Percentiles rank a stretch among this genome's conserved stretches.
phyloP scores from a whole-genome alignment of 2,113 vertebrate species.

The Lipophrys pholis region DNA sequence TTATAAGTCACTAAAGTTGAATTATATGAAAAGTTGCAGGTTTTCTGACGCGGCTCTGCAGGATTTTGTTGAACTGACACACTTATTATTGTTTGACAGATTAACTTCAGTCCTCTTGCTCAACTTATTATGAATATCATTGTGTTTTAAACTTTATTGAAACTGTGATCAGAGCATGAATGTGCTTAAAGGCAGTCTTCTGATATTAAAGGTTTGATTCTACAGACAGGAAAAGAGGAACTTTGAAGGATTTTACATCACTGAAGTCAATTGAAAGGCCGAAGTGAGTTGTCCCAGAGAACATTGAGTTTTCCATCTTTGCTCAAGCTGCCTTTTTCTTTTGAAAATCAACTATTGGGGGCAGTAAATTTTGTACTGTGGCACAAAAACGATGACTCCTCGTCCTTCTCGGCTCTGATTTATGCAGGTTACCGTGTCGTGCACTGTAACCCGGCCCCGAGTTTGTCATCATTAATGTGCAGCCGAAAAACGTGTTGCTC shows the following conservation, averaged over 20 bases:
- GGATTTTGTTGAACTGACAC: too few relatives aligned
- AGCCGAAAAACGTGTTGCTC: conserved; percentile 62
- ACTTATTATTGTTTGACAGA: too few relatives aligned
- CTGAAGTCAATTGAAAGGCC: background rate
- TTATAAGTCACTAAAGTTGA: too few relatives aligned
- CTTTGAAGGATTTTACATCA: background rate
- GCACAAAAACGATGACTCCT: background rate
- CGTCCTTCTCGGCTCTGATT: background rate
- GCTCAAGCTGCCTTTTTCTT: background rate
- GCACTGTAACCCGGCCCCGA: conserved; percentile 41
- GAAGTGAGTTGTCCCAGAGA: background rate
- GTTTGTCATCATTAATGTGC: conserved; percentile 77
- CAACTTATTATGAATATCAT: too few relatives aligned
- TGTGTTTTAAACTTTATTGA: too few relatives aligned
- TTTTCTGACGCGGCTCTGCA: too few relatives aligned
- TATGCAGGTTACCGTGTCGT: conserved; percentile 47
- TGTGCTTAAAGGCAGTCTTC: too few relatives aligned
- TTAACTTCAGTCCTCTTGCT: too few relatives aligned
- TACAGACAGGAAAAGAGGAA: background rate
- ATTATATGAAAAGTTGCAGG: too few relatives aligned
- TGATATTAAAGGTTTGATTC: too few relatives aligned
- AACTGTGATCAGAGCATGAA: too few relatives aligned
- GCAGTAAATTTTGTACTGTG: background rate
- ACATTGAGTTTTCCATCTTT: background rate
- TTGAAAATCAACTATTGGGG: background rate